Conservation (phyloP, 2,797 vertebrate species). For the Sebastes matsubarae region DNA sequence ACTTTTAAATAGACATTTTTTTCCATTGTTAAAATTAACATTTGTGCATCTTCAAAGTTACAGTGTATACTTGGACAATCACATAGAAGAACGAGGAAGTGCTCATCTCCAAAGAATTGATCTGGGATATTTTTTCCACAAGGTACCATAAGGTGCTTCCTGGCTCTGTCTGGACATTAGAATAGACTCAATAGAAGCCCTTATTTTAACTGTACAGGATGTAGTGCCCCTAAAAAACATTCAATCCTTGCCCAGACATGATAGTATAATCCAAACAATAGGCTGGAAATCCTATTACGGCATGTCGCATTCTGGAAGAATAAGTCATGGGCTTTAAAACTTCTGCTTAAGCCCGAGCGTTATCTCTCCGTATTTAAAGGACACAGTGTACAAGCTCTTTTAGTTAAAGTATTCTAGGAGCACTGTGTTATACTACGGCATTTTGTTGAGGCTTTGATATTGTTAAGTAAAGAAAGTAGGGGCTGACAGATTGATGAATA, state of each 20-base stretch:
- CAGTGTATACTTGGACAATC: background rate
- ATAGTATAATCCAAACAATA: constrained; percentile 54
- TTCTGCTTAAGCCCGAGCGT: constrained; percentile 23
- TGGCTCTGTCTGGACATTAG: background rate
- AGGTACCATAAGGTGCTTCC: background rate
- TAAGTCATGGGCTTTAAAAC: constrained; percentile 22
- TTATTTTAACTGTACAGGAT: constrained; percentile 15
- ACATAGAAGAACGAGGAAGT: background rate
- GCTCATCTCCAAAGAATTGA: background rate
- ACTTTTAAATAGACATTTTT: background rate
- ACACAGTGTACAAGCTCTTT: background rate
- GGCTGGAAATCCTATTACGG: constrained; percentile 50
- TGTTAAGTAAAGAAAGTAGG: constrained; percentile 6
- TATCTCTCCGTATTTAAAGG: constrained; percentile 24
- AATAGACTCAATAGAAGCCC: background rate
- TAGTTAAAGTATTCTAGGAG: constrained; percentile 7
- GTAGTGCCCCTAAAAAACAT: constrained; percentile 29
- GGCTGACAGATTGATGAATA: constrained; percentile 42
- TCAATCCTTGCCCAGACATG: constrained; percentile 32
- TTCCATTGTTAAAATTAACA: background rate
- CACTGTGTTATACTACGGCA: constrained; percentile 1
- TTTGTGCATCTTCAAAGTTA: background rate
- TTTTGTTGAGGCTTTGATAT: constrained; percentile 25
- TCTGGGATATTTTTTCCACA: background rate
- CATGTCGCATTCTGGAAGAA: constrained; percentile 1